phyloP scores from a whole-genome alignment of 2,113 vertebrate species.

The Coreoperca whiteheadi region DNA sequence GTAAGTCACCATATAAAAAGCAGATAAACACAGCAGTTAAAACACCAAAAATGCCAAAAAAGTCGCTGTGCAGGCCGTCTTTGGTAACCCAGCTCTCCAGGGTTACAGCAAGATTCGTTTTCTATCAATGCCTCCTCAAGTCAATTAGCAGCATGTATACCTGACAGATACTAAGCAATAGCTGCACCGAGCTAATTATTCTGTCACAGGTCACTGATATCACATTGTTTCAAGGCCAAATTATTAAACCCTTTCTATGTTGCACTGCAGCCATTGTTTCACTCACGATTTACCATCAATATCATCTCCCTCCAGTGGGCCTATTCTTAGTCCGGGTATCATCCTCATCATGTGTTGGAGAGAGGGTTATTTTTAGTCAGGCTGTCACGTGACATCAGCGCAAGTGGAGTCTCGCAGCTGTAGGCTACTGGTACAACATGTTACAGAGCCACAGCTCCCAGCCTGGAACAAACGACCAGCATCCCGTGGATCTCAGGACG shows the following conservation, averaged over 20 bases:
- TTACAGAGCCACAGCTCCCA: conserved; percentile 38
- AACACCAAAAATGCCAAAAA: neutral
- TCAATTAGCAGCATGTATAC: conserved; percentile 53
- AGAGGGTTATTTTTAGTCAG: conserved; percentile 72
- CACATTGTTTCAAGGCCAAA: conserved; percentile 34
- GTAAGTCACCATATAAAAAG: neutral
- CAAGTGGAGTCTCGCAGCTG: conserved; percentile 64
- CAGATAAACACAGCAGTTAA: neutral
- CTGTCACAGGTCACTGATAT: conserved; percentile 38
- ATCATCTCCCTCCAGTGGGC: conserved; percentile 47
- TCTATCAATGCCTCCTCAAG: neutral
- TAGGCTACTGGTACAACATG: conserved; percentile 55
- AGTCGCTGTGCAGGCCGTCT: neutral
- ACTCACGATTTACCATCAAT: conserved; percentile 63
- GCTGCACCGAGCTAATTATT: conserved; percentile 34
- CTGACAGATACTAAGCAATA: conserved; percentile 36
- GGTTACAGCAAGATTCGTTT: conserved; percentile 30
- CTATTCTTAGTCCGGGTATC: conserved; percentile 75
- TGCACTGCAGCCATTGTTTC: conserved; percentile 27
- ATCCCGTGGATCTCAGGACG: conserved; percentile 13
- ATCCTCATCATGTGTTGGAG: conserved; percentile 60
- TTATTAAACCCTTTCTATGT: conserved; percentile 36
- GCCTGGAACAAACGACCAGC: neutral
- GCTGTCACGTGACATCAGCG: conserved; percentile 61
- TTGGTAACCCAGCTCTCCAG: conserved; percentile 30